Percentiles rank a stretch among this genome's conserved stretches.
These are phyloP conservation scores for Tetramorium bicarinatum DNA, from an alignment of 2,888 invertebrate genomes.

Conservation along the genomic window DNA sequence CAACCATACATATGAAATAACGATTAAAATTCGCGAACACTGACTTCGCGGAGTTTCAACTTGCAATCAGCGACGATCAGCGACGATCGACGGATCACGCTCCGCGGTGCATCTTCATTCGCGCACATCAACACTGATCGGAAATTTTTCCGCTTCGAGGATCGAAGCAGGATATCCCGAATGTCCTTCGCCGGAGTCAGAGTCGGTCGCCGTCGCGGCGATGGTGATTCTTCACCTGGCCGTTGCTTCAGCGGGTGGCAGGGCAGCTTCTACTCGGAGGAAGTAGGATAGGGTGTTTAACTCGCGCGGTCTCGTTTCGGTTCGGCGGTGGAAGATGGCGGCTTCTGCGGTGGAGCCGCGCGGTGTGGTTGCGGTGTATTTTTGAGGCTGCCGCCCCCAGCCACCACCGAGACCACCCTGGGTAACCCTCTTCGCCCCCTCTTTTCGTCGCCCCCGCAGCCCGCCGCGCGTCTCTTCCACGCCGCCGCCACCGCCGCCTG, in stretches of 20 bases:
- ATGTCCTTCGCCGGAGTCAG: slow-evolving; percentile 20
- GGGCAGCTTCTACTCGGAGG: slow-evolving; percentile 74
- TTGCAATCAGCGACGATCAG: not conserved
- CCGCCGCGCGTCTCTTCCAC: slow-evolving; percentile 67
- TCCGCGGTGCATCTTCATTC: slow-evolving; percentile 2
- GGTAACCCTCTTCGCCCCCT: slow-evolving; percentile 73
- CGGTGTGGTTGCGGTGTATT: slow-evolving; percentile 87
- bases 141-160: slow-evolving; percentile 20
- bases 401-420: slow-evolving; percentile 80
- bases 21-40: slow-evolving; percentile 18
- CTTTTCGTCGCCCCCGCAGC: slow-evolving; percentile 61
- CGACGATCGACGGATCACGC: slow-evolving; percentile 18
- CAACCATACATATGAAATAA: not conserved
- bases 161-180: slow-evolving; percentile 14
- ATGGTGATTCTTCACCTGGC: slow-evolving; percentile 59
- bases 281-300: slow-evolving; percentile 82
- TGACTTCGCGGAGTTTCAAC: not conserved
- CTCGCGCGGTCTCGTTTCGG: slow-evolving; percentile 85
- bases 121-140: slow-evolving; percentile 35
- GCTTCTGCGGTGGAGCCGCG: slow-evolving; percentile 86
- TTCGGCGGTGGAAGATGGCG: slow-evolving; percentile 86
- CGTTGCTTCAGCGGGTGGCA: slow-evolving; percentile 71
- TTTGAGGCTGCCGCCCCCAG: slow-evolving; percentile 86
- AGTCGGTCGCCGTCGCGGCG: slow-evolving; percentile 24
- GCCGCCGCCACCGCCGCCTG: slow-evolving; percentile 76